A percentile compares a stretch with the other conserved stretches of the same genome.
These are phyloP conservation scores for Caenorhabditis sp. DNA, from an alignment of 2,888 invertebrate species.

Conservation along the genomic window DNA sequence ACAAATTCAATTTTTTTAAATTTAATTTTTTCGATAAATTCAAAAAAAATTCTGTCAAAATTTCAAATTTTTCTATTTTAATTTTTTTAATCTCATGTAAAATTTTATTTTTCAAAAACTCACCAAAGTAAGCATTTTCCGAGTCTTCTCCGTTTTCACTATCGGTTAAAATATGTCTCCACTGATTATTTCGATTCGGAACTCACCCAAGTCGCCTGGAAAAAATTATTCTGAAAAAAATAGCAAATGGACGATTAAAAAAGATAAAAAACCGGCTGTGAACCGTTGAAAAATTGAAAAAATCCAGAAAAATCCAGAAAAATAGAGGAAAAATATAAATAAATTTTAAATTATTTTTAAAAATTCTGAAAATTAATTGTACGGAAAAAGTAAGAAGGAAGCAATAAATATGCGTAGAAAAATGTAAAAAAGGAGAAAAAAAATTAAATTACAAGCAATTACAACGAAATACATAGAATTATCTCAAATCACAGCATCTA, in stretches of 20 bases:
- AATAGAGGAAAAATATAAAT: slow-evolving; percentile 18
- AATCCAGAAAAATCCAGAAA: slow-evolving; percentile 4
- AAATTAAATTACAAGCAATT: neutral
- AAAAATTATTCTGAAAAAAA: neutral
- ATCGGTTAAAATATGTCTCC: neutral
- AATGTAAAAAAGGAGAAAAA: neutral
- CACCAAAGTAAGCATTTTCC: slow-evolving; percentile 33
- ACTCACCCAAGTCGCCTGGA: slow-evolving; percentile 10
- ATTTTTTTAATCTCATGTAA: too few species aligned
- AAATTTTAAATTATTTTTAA: neutral
- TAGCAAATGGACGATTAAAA: slow-evolving; percentile 10
- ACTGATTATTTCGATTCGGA: neutral
- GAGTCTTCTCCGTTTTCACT: neutral
- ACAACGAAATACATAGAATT: neutral
- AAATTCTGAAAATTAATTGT: neutral
- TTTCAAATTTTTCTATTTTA: neutral
- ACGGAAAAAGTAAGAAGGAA: slow-evolving; percentile 7
- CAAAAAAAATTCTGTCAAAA: neutral
- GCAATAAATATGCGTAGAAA: neutral
- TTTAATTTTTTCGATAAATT: too few species aligned
- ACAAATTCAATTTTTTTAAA: too few species aligned
- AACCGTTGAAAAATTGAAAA: slow-evolving; percentile 17
- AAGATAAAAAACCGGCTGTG: slow-evolving; percentile 12
- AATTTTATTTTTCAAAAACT: slow-evolving; percentile 2
- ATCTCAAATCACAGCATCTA: slow-evolving; percentile 3